Base-by-base conservation (phyloP, 2,888 invertebrate species). In the Leptinotarsa haldemani region DNA sequence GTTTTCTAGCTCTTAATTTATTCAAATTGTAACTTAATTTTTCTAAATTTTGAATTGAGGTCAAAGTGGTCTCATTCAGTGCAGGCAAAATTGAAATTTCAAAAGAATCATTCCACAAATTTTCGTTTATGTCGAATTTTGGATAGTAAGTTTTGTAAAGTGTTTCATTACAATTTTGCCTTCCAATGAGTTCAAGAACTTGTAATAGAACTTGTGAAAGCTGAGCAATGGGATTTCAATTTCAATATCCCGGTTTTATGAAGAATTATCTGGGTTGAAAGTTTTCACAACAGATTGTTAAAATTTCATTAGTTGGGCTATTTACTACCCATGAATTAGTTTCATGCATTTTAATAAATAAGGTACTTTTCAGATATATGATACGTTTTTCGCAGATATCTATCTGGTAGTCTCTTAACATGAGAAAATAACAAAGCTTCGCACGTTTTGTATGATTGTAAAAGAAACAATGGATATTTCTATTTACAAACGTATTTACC, bases 401-500 rank as follows among this genome's bases (percentile, higher is more conserved):
- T n/a, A n/a, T n/a, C 50, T n/a, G n/a, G 50, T n/a, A 52, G 5
- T 5, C 25, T 5, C 18, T 52, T 18, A 4, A 52, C 18, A 52
- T n/a, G 50, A n/a, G n/a, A n/a, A n/a, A n/a, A 5, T n/a, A 18
- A 18, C 4, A 52, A 52, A n/a, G 52, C 18, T 52, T 52, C 52
- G 52, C 18, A 52, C n/a, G 18, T 18, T 18, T 52, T 52, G 52
- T 18, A 18, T 18, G 18, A 4, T 52, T 52, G 52, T 52, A 52
- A 52, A n/a, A 52, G 52, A 18, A n/a, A 52, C 52, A 52, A 52
- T n/a, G 52, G 18, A 52, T 52, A 52, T 52, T 52, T 52, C 18
- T 52, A 18, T 52, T 52, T 18, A 52, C 52, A 52, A 9, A 52
- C n/a, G n/a, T n/a, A n/a, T n/a, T n/a, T n/a, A n/a, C n/a, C n/a